phyloP scores from a whole-genome alignment of 1,140 invertebrate species.

The Stegodyphus mimosarum region DNA sequence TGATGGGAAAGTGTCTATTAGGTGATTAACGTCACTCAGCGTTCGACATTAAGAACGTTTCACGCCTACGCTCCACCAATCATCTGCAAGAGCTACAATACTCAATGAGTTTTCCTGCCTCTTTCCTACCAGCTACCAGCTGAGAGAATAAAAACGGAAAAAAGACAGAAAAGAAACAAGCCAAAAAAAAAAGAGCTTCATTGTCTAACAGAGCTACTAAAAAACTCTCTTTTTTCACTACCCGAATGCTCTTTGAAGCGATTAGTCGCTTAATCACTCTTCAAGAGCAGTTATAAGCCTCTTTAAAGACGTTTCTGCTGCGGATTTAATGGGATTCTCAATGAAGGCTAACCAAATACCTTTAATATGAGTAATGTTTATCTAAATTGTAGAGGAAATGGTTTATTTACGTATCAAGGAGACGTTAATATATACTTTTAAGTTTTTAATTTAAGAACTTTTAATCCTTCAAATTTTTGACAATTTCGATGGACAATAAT shows the following conservation, averaged over 20 bases:
- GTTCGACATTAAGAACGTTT: constrained; percentile 50
- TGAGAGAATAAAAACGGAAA: neutral
- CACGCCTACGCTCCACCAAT: constrained; percentile 49
- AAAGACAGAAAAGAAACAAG: too few species aligned
- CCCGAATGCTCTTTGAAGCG: constrained; percentile 26
- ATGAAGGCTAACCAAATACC: too few species aligned
- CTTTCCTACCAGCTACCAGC: constrained; percentile 28
- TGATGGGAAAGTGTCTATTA: constrained; percentile 51
- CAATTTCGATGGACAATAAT: too few species aligned
- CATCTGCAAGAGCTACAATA: constrained; percentile 16
- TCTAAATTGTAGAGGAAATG: too few species aligned
- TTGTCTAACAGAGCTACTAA: constrained; percentile 46
- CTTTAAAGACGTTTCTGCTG: too few species aligned
- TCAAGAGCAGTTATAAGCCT: neutral
- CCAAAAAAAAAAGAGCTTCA: neutral
- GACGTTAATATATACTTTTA: too few species aligned
- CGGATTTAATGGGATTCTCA: too few species aligned
- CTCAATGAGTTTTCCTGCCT: constrained; percentile 16
- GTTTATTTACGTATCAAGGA: too few species aligned
- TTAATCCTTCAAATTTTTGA: too few species aligned
- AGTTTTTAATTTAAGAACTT: too few species aligned
- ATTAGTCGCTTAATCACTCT: constrained; percentile 34
- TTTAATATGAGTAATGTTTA: too few species aligned
- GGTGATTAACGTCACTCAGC: constrained; percentile 48
- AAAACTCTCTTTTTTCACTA: constrained; percentile 16